Percentiles rank a stretch among this genome's conserved stretches.
phyloP scores from a whole-genome alignment of 2,888 invertebrate genomes.

The Leptogaster cylindrica region DNA sequence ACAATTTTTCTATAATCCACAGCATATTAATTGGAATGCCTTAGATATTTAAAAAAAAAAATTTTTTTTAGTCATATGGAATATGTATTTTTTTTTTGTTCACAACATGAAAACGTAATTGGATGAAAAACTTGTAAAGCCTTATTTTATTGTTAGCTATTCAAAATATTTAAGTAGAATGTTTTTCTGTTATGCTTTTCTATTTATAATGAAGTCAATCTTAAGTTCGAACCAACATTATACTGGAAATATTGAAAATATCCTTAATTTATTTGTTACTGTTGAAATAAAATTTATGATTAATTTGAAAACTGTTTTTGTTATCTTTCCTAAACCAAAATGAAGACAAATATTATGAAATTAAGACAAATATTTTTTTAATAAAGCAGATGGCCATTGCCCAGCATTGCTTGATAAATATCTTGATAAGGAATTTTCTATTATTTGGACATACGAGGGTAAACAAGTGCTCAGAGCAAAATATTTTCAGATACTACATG shows the following conservation, averaged over 20 bases:
- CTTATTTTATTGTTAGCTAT: conserved; percentile 33
- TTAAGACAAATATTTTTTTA: no score
- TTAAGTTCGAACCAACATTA: conserved; percentile 23
- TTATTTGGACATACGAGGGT: no score
- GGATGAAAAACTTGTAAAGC: conserved; percentile 20
- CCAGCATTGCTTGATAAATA: no score
- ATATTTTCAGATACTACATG: no score
- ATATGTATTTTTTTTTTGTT: no score
- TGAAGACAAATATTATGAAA: no score
- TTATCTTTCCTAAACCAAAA: no score
- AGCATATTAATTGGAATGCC: conserved; percentile 17
- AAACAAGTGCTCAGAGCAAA: no score
- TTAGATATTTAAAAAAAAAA: conserved; percentile 14
- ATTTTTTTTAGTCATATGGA: neutral
- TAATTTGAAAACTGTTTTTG: no score
- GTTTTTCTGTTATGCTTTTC: conserved; percentile 40
- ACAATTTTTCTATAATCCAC: no score
- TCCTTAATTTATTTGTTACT: conserved; percentile 41
- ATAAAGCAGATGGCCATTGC: no score
- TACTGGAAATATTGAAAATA: conserved; percentile 33
- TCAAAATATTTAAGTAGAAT: conserved; percentile 36
- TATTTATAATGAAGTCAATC: conserved; percentile 30
- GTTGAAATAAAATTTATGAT: conserved; percentile 39
- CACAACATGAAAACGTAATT: neutral
- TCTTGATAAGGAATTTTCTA: no score